Conservation (phyloP, 1,140 invertebrate species). For the Plutomurus gul region DNA sequence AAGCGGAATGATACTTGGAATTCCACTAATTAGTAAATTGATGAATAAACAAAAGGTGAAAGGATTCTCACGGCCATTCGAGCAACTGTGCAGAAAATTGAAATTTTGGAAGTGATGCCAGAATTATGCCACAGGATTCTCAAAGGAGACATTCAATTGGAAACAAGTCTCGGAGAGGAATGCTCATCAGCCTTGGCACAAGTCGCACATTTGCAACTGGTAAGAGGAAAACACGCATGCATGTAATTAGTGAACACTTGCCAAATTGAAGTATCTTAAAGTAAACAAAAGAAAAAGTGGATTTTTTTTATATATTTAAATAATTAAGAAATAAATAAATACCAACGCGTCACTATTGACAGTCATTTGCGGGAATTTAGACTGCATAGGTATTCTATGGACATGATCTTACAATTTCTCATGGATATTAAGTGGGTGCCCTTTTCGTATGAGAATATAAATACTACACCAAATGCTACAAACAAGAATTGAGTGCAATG, state of each 20-base stretch:
- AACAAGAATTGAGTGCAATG: too few relatives aligned
- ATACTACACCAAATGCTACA: too few relatives aligned
- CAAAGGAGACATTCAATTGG: neutral
- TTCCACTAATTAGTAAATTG: neutral
- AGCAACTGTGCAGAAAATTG: neutral
- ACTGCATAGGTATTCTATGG: too few relatives aligned
- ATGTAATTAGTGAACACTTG: neutral
- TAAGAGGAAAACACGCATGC: neutral
- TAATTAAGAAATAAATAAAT: too few relatives aligned
- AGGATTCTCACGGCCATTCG: conserved; percentile 4
- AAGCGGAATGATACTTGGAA: neutral
- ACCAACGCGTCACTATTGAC: too few relatives aligned
- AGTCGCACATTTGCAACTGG: neutral
- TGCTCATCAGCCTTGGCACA: neutral
- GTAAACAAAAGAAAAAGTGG: too few relatives aligned
- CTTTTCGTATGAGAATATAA: too few relatives aligned
- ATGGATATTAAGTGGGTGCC: too few relatives aligned
- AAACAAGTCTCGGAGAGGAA: neutral
- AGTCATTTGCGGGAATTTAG: too few relatives aligned
- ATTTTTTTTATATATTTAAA: too few relatives aligned
- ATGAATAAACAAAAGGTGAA: conserved; percentile 14
- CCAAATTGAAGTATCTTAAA: neutral
- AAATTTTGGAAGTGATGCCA: conserved; percentile 15
- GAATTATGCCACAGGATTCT: conserved; percentile 14
- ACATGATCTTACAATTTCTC: too few relatives aligned